Conservation (phyloP, 2,113 vertebrate genomes). For the Lepisosteus oculatus region DNA sequence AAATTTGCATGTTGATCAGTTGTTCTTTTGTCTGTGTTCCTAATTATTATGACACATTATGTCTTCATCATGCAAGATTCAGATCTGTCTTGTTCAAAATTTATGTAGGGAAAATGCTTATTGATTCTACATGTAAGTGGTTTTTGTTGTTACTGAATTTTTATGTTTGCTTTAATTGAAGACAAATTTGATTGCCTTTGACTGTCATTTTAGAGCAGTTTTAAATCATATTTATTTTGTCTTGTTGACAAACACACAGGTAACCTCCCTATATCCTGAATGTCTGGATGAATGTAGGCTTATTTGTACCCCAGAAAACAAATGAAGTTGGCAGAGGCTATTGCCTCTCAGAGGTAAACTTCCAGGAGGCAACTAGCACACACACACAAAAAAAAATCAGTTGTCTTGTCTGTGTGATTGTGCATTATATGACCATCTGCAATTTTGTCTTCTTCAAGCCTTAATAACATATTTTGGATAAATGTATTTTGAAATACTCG, state of each 20-base stretch:
- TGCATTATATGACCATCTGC: constrained; percentile 12
- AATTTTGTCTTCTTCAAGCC: constrained; percentile 12
- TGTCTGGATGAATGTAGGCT: constrained; percentile 9
- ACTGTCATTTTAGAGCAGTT: constrained; percentile 55
- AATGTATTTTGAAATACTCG: constrained; percentile 11
- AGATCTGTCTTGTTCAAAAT: constrained; percentile 86
- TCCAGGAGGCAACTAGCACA: constrained; percentile 32
- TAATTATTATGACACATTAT: constrained; percentile 98
- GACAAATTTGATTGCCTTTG: constrained; percentile 82
- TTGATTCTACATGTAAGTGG: constrained; percentile 73
- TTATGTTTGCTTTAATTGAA: constrained; percentile 83
- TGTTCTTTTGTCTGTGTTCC: constrained; percentile 90
- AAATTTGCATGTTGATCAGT: constrained; percentile 96
- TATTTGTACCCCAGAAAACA: constrained; percentile 13
- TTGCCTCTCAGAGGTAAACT: constrained; percentile 10
- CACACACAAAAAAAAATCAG: constrained; percentile 37
- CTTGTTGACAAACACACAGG: constrained; percentile 84
- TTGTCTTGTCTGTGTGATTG: constrained; percentile 11
- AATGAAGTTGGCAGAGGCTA: constrained; percentile 8
- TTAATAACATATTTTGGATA: constrained; percentile 25
- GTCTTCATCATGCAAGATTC: constrained; percentile 97
- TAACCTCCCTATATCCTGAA: constrained; percentile 53
- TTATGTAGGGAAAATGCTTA: constrained; percentile 81
- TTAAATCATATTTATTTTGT: constrained; percentile 70
- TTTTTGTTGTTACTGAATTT: constrained; percentile 65